Conservation (phyloP, 92 coral and sea anemone genomes). For the Porites rus region DNA sequence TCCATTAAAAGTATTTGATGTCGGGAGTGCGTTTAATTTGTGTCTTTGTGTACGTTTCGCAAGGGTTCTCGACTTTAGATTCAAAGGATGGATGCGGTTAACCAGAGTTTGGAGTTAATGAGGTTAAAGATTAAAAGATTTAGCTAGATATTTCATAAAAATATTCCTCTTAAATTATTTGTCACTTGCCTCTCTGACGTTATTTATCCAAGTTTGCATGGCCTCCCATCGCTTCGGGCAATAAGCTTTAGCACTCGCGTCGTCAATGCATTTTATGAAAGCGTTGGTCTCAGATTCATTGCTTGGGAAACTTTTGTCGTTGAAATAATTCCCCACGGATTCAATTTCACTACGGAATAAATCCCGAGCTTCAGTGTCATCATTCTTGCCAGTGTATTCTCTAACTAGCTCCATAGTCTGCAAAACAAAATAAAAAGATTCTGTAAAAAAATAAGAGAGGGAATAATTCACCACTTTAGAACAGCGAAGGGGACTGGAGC, state of each 20-base stretch:
- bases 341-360: slow-evolving; percentile 48
- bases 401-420: slow-evolving; percentile 80
- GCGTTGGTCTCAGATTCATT: slow-evolving; percentile 70
- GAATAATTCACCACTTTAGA: no score
- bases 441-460: not conserved
- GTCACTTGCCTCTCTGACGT: slow-evolving; percentile 56
- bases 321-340: slow-evolving; percentile 48
- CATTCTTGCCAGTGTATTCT: slow-evolving; percentile 59
- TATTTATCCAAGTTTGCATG: slow-evolving; percentile 73
- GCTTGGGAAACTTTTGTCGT: slow-evolving; percentile 62
- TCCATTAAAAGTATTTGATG: no score
- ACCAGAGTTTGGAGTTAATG: no score
- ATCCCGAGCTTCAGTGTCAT: slow-evolving; percentile 65
- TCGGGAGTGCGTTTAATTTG: no score
- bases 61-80: no score
- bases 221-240: slow-evolving; percentile 93
- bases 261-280: slow-evolving; percentile 59
- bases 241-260: slow-evolving; percentile 52
- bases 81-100: no score
- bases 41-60: no score
- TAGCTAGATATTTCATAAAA: no score
- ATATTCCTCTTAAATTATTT: not conserved
- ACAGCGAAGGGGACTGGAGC: no score
- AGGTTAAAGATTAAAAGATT: no score
- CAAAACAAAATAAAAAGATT: no score